Base-by-base conservation (phyloP, 1,140 invertebrate genomes). In the Zaprionus davidi region DNA sequence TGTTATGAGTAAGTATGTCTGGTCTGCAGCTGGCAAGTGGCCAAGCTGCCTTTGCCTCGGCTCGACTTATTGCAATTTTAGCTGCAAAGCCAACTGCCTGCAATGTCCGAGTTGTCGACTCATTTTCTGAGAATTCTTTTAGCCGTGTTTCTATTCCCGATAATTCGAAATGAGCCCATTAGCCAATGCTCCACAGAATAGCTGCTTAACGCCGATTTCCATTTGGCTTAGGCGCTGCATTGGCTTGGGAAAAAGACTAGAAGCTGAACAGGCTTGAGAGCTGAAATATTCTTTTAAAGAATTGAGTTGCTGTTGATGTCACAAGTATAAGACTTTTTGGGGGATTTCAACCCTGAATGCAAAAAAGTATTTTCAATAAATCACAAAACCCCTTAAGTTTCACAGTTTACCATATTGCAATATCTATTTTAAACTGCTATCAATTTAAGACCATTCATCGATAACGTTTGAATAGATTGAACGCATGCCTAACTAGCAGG, bases 61-160 rank as follows among this genome's bases (percentile, higher is more conserved):
- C 26, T 46, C 41, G 17, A 36, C 51, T 46, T 64, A 64, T 71
- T 71, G 59, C 38, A 64, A 64, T 71, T 71, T 36, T 38, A 22
- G 59, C 24, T 46, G 38, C 36, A 38, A 66, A 38, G 31, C 51
- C 22, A 56, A 41, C 51, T 53, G 66, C 15, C 36, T 60, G 46
- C 20, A 60, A 24, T 38, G 22, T 22, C 57, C 28, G 31, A 26
- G 38, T 11, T 11, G 15, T 31, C 51, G 44, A 36, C 22, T 22
- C 38, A 15, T 44, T 62, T 44, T 17, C 31, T 12, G 38, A 7
- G 2, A n/a, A n/a, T 41, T n/a, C 38, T n/a, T 41, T n/a, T 41
- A 7, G 38, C 38, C 38, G 5, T n/a, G 5, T 44, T n/a, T 7
- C 41, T 2, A n/a, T n/a, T 17, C 2, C 41, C 41, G n/a, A 46